phyloP scores from a whole-genome alignment of 30 jellyfish, hydroid and myxozoan species.

The Chrysaora quinquecirrha region DNA sequence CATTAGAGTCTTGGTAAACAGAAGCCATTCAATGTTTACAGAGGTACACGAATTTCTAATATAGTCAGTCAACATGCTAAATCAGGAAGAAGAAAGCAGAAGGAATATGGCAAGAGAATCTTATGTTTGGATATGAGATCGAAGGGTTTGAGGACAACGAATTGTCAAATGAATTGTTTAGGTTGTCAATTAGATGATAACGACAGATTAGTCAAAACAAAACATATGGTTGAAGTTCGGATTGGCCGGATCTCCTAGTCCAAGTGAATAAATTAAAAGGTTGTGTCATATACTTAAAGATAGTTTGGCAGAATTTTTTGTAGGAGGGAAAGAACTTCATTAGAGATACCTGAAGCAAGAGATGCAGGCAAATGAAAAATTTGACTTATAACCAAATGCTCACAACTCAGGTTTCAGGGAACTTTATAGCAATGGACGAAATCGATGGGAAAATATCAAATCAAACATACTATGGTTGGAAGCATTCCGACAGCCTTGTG shows the following conservation, averaged over 20 bases:
- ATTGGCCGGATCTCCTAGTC: not conserved
- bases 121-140: constrained; percentile 37
- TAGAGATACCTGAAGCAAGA: not conserved
- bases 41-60: constrained; percentile 28
- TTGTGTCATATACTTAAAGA: not conserved
- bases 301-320: not conserved
- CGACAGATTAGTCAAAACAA: not conserved
- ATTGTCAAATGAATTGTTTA: constrained; percentile 12
- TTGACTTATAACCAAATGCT: too few species aligned
- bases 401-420: not conserved
- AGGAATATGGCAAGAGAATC: constrained; percentile 52
- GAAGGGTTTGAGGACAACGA: constrained; percentile 33
- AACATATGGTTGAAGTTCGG: not conserved
- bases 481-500: not conserved
- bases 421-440: not conserved
- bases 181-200: constrained; percentile 24
- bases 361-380: too few species aligned
- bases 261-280: not conserved
- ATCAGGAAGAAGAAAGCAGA: constrained; percentile 28
- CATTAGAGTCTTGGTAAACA: not conserved
- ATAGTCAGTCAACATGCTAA: constrained; percentile 35
- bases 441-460: too few species aligned
- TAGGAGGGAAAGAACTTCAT: not conserved
- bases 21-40: constrained; percentile 13
- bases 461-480: not conserved